phyloP scores from a whole-genome alignment of 2,888 invertebrate species.

The Entomobrya proxima region DNA sequence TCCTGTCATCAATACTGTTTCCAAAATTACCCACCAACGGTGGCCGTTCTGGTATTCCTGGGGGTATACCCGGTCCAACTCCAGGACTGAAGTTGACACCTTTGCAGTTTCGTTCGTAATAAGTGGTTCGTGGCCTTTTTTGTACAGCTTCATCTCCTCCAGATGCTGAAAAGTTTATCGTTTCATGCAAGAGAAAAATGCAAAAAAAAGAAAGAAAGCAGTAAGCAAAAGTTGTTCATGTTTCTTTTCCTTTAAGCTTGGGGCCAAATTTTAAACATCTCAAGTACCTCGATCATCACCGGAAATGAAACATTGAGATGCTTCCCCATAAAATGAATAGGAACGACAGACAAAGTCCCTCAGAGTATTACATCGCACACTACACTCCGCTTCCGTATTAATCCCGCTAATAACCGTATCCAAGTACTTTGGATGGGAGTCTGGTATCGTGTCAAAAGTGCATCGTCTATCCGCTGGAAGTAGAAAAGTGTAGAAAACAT shows the following conservation, averaged over 20 bases:
- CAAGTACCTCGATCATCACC: conserved; percentile 77
- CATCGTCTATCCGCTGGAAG: conserved; percentile 76
- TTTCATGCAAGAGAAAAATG: conserved; percentile 17
- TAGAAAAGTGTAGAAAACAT: not conserved
- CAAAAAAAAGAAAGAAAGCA: not conserved
- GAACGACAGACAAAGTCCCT: conserved; percentile 78
- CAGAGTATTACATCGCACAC: conserved; percentile 77
- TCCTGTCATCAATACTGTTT: conserved; percentile 73
- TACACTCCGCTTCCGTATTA: conserved; percentile 77
- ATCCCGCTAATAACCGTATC: conserved; percentile 77
- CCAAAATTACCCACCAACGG: conserved; percentile 68
- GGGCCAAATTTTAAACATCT: not conserved
- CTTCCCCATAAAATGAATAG: conserved; percentile 77
- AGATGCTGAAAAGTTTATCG: conserved; percentile 65
- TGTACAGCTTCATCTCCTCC: conserved; percentile 76
- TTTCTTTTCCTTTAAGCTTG: not conserved
- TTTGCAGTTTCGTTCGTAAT: conserved; percentile 77
- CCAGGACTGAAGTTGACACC: conserved; percentile 52
- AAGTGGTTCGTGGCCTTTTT: conserved; percentile 77
- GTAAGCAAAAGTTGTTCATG: not conserved
- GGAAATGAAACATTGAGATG: conserved; percentile 78
- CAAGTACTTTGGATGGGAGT: conserved; percentile 77
- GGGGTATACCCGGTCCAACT: conserved; percentile 36
- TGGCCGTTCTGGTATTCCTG: conserved; percentile 72
- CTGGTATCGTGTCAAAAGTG: conserved; percentile 76